These are phyloP conservation scores for Saccostrea glomerata DNA, from an alignment of 1,140 invertebrate species.

Conservation along the genomic window DNA sequence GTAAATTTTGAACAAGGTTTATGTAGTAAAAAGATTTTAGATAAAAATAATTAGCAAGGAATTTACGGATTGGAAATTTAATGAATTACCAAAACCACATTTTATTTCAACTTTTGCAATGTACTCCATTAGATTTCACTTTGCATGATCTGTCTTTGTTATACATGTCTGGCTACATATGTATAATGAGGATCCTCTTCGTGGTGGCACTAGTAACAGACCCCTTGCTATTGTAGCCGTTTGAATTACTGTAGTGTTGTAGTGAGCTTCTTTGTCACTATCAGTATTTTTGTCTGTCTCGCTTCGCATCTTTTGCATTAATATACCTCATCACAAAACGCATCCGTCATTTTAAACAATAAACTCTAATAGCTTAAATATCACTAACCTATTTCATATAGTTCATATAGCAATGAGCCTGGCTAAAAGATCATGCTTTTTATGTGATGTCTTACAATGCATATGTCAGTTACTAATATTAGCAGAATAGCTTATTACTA, in stretches of 20 bases:
- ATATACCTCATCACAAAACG: neutral
- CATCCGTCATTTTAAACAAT: neutral
- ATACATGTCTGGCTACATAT: constrained; percentile 15
- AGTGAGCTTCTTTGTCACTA: constrained; percentile 16
- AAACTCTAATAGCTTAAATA: neutral
- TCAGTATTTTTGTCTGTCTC: neutral
- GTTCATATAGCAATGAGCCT: constrained; percentile 30
- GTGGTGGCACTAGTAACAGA: constrained; percentile 27
- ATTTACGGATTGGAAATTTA: neutral
- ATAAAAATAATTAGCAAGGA: constrained; percentile 3
- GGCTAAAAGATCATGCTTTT: constrained; percentile 28
- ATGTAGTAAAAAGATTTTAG: neutral
- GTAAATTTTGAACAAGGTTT: neutral
- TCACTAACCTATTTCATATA: neutral
- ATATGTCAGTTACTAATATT: neutral
- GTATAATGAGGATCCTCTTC: constrained; percentile 28
- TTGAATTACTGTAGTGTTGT: constrained; percentile 6
- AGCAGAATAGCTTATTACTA: neutral
- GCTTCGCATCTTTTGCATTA: neutral
- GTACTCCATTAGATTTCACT: constrained; percentile 23
- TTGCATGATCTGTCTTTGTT: neutral
- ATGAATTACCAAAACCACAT: neutral
- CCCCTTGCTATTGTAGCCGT: constrained; percentile 29
- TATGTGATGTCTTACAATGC: neutral
- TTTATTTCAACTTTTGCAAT: constrained; percentile 3